Conservation (phyloP, 2,113 vertebrate species). For the Neoarius graeffei region DNA sequence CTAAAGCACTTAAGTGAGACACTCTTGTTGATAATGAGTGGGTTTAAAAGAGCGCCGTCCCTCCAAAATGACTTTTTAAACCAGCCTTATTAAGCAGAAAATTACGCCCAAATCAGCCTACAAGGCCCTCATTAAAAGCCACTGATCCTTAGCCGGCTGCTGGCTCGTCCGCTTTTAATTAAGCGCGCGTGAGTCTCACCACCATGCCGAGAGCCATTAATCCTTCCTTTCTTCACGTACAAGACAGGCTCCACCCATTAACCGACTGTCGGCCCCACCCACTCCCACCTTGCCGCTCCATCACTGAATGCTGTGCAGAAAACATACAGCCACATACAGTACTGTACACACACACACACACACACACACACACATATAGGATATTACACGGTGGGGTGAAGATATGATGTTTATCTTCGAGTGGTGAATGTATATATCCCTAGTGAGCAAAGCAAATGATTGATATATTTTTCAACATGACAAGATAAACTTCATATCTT, state of each 20-base stretch:
- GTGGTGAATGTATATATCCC: too few species aligned
- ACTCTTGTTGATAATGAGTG: conserved; percentile 85
- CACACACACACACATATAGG: too few species aligned
- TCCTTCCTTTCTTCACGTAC: conserved; percentile 83
- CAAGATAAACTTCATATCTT: too few species aligned
- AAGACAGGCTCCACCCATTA: conserved; percentile 61
- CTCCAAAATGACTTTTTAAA: conserved; percentile 91
- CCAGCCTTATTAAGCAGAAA: conserved; percentile 93
- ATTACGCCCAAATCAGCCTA: conserved; percentile 91
- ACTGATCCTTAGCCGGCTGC: conserved; percentile 86
- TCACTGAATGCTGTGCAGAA: neutral
- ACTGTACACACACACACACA: neutral
- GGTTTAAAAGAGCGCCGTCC: conserved; percentile 86
- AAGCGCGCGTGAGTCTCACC: conserved; percentile 81
- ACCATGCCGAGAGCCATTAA: conserved; percentile 88
- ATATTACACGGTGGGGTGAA: too few species aligned
- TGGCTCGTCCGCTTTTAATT: conserved; percentile 89
- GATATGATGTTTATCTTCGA: too few species aligned
- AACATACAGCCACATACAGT: neutral
- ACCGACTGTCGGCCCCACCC: conserved; percentile 32
- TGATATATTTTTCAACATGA: too few species aligned
- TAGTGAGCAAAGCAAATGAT: too few species aligned
- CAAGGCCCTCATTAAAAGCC: conserved; percentile 90
- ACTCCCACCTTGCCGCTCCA: neutral
- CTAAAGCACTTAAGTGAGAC: conserved; percentile 84